These are phyloP conservation scores for Notocelia uddmanniana DNA, from an alignment of 2,888 invertebrate genomes.

Conservation along the genomic window DNA sequence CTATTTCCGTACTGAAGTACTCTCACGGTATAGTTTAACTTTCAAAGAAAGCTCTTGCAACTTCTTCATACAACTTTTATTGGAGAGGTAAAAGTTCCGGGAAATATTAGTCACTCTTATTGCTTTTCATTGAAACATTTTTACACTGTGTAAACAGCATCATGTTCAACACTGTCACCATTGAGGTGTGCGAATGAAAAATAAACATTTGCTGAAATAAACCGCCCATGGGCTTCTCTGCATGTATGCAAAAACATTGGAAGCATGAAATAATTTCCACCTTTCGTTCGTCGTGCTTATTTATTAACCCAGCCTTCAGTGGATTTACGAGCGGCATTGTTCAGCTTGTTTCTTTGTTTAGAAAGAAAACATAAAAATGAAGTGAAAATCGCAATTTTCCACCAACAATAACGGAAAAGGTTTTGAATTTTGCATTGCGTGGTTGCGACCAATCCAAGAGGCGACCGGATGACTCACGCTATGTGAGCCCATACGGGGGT, in stretches of 20 bases:
- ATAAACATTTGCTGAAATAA: conserved; percentile 26
- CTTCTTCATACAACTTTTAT: conserved; percentile 6
- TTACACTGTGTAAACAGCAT: neutral
- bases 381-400: conserved; percentile 30
- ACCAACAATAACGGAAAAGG: conserved; percentile 14
- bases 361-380: conserved; percentile 17
- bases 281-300: conserved; percentile 36
- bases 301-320: conserved; percentile 35
- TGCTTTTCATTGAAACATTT: conserved; percentile 20
- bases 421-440: conserved; percentile 6
- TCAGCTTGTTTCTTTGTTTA: conserved; percentile 33
- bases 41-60: conserved; percentile 24
- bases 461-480: too few relatives aligned
- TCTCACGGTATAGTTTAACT: conserved; percentile 18
- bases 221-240: conserved; percentile 20
- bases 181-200: conserved; percentile 8
- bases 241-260: conserved; percentile 33
- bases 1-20: conserved; percentile 38
- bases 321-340: conserved; percentile 34
- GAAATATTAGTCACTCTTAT: conserved; percentile 2
- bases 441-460: too few relatives aligned
- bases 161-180: neutral
- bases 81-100: neutral
- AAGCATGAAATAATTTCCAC: conserved; percentile 32
- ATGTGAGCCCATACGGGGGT: too few relatives aligned